These are phyloP conservation scores for Thunnus maccoyii DNA, from an alignment of 2,113 vertebrate species.

Conservation along the genomic window DNA sequence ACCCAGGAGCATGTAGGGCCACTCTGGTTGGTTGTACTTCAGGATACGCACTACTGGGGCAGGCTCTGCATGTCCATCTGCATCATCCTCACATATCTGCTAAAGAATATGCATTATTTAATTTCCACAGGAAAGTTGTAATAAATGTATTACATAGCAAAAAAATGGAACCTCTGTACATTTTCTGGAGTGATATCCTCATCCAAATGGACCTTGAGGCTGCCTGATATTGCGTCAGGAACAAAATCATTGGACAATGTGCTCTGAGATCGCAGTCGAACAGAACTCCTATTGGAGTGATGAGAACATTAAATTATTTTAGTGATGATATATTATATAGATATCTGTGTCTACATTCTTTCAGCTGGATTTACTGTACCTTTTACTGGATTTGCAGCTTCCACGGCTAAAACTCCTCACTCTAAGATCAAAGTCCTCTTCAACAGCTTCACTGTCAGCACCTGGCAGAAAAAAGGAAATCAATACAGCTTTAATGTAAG, in stretches of 20 bases:
- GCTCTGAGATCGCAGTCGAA: conserved; percentile 74
- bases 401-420: conserved; percentile 62
- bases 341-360: background rate
- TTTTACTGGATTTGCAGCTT: conserved; percentile 68
- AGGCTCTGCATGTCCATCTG: conserved; percentile 50
- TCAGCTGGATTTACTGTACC: conserved; percentile 63
- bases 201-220: conserved; percentile 40
- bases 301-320: background rate
- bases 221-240: conserved; percentile 62
- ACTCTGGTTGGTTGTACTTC: conserved; percentile 85
- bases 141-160: background rate
- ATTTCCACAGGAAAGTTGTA: background rate
- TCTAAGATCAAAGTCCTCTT: conserved; percentile 55
- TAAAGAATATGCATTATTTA: background rate
- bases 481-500: background rate
- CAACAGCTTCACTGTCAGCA: conserved; percentile 30
- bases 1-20: conserved; percentile 86
- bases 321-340: background rate
- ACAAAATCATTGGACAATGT: conserved; percentile 60
- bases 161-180: conserved; percentile 45
- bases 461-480: conserved; percentile 51
- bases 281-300: conserved; percentile 69
- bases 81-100: conserved; percentile 59
- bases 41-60: conserved; percentile 83
- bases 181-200: conserved; percentile 8